Percentiles rank a stretch among this genome's conserved stretches.
These are phyloP conservation scores for Eriosoma lanigerum DNA, from an alignment of 1,140 invertebrate genomes.

Conservation along the genomic window DNA sequence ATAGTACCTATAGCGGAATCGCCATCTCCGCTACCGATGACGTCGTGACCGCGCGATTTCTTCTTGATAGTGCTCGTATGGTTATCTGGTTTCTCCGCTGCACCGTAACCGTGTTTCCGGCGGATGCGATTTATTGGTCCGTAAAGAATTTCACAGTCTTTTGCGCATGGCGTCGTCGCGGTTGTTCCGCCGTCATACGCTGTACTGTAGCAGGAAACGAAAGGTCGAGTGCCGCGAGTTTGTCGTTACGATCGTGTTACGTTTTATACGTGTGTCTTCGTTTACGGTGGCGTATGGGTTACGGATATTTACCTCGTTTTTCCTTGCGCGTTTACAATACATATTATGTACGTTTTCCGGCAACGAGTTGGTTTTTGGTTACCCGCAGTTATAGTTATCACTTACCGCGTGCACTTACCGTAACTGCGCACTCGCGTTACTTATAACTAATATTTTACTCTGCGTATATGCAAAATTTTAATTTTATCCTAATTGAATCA, in stretches of 20 bases:
- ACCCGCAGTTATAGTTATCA: too few species aligned
- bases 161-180: conserved; percentile 7
- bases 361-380: conserved; percentile 27
- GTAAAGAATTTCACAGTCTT: conserved; percentile 47
- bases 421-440: not conserved
- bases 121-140: conserved; percentile 49
- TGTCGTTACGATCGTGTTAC: not conserved
- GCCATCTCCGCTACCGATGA: not conserved
- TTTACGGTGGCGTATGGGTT: not conserved
- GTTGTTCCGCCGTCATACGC: not conserved
- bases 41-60: not conserved
- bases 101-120: conserved; percentile 47
- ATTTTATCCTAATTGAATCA: too few species aligned
- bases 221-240: conserved; percentile 3
- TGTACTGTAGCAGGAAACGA: not conserved
- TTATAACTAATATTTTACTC: too few species aligned
- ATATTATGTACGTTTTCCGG: not conserved
- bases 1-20: not conserved
- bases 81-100: too few species aligned
- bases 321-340: too few species aligned
- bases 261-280: conserved; percentile 29
- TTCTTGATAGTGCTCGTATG: not conserved
- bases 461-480: too few species aligned
- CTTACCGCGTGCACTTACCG: not conserved
- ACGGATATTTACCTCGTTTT: not conserved